Evolutionary conservation across 2,797 vertebrate genomes (phyloP), one percentile per base, ranked within the genome.

Genomic region (Prionace glauca): DNA sequence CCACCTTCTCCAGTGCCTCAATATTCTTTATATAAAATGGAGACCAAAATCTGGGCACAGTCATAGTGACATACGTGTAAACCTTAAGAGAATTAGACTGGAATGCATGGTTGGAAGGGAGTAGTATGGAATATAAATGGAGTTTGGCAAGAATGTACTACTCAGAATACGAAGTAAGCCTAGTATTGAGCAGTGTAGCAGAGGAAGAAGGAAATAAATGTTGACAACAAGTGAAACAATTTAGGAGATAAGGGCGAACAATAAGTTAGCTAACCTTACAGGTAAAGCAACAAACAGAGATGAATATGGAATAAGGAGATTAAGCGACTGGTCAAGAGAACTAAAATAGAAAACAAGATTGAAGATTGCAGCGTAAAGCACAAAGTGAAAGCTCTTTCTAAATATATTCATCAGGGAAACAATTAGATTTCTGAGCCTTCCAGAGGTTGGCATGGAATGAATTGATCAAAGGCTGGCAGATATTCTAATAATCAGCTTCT

Each of bases 161-260:
- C 65, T 67, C 65, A 36, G 90, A 92, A 92, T 69, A 41, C 62
- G n/a, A 92, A 92, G n/a, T 92, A 92, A 67, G n/a, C 90, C 9
- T 69, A 41, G 9, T 69, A 69, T 12, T 92, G 65, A 65, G 87
- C 60, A 7, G 29, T 20, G 12, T 18, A n/a, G 56, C 29, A 65
- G 29, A 26, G 65, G 18, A 92, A 67, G 90, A 36, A 24, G 69
- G 20, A 92, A 92, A 92, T 32, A 90, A 90, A 90, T 69, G 90
- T 92, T 69, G 90, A 69, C 11, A 24, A 24, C 90, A 92, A 69
- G n/a, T 41, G 8, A 69, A 41, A 32, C 90, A 92, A 92, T 69
- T 92, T 92, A n/a, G 90, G n/a, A 92, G 90, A 69, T 92, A 92
- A 92, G 90, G 65, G 22, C 69, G 90, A 92, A 92, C 62, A 92